Evolutionary conservation across 2,113 vertebrate species (phyloP), one percentile per base, ranked within the genome.

Genomic region (Leiothrix lutea): DNA sequence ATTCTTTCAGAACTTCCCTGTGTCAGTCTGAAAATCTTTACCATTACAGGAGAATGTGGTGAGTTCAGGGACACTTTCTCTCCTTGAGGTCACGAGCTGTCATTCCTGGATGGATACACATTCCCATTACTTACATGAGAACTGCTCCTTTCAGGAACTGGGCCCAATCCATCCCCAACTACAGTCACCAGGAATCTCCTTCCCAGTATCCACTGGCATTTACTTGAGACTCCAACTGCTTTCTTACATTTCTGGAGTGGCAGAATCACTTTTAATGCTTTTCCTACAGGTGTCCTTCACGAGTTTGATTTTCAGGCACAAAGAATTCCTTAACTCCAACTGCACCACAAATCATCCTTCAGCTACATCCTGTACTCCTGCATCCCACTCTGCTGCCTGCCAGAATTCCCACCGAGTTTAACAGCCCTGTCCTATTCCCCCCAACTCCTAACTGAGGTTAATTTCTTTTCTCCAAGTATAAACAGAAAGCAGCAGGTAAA

Each of bases 401-500:
- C 65, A 96, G 77, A 94, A 92, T 71, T 94, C 90, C 88, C 85
- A 92, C 53, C 0, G 1, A 84, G 48, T 93, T 95, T 86, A 92
- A 88, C 21, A 86, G 80, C 22, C 38, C 69, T 72, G 85, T 80
- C 51, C 79, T 78, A 78, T 71, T 90, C 40, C 61, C 60, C 65
- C 40, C 56, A 67, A 3, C 38, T 86, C 56, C 72, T 61, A 67
- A 85, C 80, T 8, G 7, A 93, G 71, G 86, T 70, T 90, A 74
- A 95, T 96, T 93, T 92, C 48, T 96, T 86, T 93, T 78, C 90
- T 86, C 44, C 36, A 38, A 88, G 61, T 79, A 96, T 84, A 90
- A 95, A 88, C 94, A 94, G 90, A 94, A 96, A 86, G 31, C 90
- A 95, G 85, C 95, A 96, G 95, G 95, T 96, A 96, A 90, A 94